Evolutionary conservation across 2,888 invertebrate species (phyloP).

Genomic region (Drosophila setosimentum): DNA sequence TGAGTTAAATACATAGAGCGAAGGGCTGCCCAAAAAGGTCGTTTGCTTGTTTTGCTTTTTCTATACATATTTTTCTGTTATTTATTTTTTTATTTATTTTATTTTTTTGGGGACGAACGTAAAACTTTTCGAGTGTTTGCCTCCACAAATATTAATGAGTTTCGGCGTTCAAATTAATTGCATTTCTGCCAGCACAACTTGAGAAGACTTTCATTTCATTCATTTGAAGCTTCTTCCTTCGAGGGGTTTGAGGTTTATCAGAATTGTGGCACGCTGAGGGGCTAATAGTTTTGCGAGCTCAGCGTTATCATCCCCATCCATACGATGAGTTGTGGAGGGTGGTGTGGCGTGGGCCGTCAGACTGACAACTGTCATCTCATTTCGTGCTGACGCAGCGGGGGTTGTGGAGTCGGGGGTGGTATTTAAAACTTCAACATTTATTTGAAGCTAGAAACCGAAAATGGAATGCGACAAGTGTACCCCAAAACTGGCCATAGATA

Average conservation of each 20-base stretch:
- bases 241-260: constrained; percentile 53
- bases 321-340: neutral
- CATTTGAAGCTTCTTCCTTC: constrained; percentile 20
- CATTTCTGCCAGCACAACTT: constrained; percentile 58
- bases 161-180: constrained; percentile 79
- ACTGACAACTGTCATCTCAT: constrained; percentile 54
- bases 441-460: constrained; percentile 62
- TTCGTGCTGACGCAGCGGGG: constrained; percentile 68
- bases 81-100: neutral
- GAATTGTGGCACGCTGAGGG: constrained; percentile 44
- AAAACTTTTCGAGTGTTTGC: constrained; percentile 66
- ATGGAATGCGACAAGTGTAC: constrained; percentile 59
- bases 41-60: constrained; percentile 13
- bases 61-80: neutral
- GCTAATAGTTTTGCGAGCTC: constrained; percentile 52
- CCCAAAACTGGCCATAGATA: constrained; percentile 16
- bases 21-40: constrained; percentile 61
- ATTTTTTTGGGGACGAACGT: constrained; percentile 22
- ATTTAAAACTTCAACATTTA: constrained; percentile 56
- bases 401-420: constrained; percentile 16
- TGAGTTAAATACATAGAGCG: constrained; percentile 68
- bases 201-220: constrained; percentile 61
- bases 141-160: constrained; percentile 75
- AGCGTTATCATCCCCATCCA: constrained; percentile 20
- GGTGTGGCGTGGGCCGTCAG: neutral